Evolutionary conservation across 2,797 vertebrate species (phyloP), one percentile per base, ranked within the genome.

Genomic region (Epinephelus awoara): DNA sequence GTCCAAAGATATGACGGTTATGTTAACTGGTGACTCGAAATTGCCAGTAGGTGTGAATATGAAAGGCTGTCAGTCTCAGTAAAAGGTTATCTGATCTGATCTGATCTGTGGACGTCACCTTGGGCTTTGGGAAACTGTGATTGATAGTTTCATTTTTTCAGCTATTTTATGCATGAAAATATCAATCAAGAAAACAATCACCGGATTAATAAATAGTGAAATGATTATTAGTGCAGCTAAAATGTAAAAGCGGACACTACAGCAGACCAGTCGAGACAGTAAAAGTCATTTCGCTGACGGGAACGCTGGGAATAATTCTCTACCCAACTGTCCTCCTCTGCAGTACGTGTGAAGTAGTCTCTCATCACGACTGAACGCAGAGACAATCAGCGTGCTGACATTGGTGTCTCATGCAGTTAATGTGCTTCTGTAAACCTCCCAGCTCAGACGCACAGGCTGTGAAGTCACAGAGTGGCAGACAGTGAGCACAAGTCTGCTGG

Each of bases 401-500:
- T 42, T 2, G 51, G 66, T 79, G 91, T 83, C 84, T 88, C 71
- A 84, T 69, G 83, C 79, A 63, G 85, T 89, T 90, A 89, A 92
- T 76, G 80, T 75, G 79, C 80, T 69, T 77, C 68, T 86, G 86
- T 85, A 86, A 92, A 92, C 69, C 81, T 88, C 75, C 58, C 29
- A 34, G 75, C 72, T 86, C 75, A 90, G 87, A 91, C 85, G 21
- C 64, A 18, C 77, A 67, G 87, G 74, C 81, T 70, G 84, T 87
- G 91, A 89, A 67, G 91, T 93, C 91, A 91, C 84, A 56, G 82
- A 79, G 77, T 44, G 73, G 77, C 81, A 91, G 90, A 91, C 91
- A 8, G 83, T 87, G 89, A 90, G 71, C 44, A 67, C 74, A 69
- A 42, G 91, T 85, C 88, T 89, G 87, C 80, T 73, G 80, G 77